phyloP scores from a whole-genome alignment of 2,113 vertebrate species.

The Indri indri region DNA sequence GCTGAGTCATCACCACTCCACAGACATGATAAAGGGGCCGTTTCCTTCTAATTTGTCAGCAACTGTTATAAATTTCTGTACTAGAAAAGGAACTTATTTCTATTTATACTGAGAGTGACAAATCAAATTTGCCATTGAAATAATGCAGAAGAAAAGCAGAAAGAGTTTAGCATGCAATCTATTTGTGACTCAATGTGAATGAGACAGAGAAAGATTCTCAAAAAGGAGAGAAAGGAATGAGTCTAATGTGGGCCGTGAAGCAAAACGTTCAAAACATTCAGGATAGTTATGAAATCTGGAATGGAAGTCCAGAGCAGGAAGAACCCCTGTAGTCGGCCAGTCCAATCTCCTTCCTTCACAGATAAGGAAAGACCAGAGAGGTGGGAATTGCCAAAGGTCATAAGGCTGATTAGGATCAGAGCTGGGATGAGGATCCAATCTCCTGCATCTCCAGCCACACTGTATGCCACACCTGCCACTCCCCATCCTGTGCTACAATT shows the following conservation, averaged over 20 bases:
- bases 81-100: slow-evolving; percentile 13
- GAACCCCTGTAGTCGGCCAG: not conserved
- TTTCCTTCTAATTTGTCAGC: slow-evolving; percentile 17
- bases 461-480: not conserved
- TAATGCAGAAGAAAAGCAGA: slow-evolving; percentile 11
- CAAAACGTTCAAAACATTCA: not conserved
- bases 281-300: not conserved
- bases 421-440: not conserved
- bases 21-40: not conserved
- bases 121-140: not conserved
- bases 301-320: not conserved
- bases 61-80: not conserved
- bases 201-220: not conserved
- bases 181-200: not conserved
- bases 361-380: not conserved
- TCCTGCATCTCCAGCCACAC: not conserved
- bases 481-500: not conserved
- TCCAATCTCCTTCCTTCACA: not conserved
- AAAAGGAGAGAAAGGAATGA: not conserved
- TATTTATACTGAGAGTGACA: not conserved
- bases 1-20: not conserved
- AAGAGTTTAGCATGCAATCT: not conserved
- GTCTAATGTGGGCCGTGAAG: not conserved
- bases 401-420: not conserved
- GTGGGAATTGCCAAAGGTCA: not conserved